Evolutionary conservation across 2,797 vertebrate species (phyloP).

Genomic region (Masticophis lateralis): DNA sequence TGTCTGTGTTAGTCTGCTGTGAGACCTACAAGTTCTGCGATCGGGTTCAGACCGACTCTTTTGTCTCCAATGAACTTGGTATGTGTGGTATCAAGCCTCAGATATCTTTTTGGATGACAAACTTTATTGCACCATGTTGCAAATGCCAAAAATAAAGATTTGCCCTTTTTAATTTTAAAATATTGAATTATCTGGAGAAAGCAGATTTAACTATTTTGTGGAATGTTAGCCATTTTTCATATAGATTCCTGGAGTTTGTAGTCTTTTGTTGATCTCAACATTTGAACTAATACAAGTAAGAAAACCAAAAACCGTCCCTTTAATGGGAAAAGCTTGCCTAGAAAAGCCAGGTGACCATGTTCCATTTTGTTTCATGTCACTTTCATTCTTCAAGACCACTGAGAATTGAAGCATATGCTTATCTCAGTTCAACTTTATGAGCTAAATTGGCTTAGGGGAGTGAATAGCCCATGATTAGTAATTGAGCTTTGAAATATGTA

Average conservation of each 20-base stretch:
- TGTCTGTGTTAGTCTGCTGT: conserved; percentile 96
- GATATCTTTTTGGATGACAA: neutral
- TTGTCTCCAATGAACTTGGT: conserved; percentile 98
- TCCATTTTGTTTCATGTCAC: neutral
- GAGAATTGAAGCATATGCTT: neutral
- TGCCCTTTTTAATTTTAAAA: neutral
- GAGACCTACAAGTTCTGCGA: conserved; percentile 99
- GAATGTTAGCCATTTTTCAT: neutral
- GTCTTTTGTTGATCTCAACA: neutral
- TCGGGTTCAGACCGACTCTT: conserved; percentile 95
- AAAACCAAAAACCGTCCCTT: neutral
- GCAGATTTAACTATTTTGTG: neutral
- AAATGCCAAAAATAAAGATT: neutral
- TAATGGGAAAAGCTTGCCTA: neutral
- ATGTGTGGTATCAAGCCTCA: conserved; percentile 28
- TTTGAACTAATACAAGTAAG: neutral
- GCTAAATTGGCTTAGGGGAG: neutral
- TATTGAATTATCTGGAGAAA: neutral
- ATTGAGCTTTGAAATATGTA: neutral
- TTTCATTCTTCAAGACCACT: neutral
- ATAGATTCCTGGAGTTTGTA: neutral
- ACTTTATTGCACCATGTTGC: neutral
- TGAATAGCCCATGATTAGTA: neutral
- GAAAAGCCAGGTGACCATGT: neutral
- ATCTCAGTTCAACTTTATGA: too few relatives aligned